Conservation (phyloP, 1,140 invertebrate species). For the Camponotus pennsylvanicus region DNA sequence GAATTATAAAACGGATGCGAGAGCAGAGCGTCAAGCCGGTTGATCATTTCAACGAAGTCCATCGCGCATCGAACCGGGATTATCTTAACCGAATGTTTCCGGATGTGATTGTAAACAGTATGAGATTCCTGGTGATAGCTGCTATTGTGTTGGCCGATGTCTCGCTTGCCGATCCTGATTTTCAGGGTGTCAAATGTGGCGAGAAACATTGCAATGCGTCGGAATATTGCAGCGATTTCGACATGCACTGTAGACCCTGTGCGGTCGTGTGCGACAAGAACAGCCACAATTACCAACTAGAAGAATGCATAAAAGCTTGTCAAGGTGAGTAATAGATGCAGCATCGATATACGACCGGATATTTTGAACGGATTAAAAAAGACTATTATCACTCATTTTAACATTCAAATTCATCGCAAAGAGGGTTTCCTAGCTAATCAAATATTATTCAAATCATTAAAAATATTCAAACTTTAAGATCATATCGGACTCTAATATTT, state of each 20-base stretch:
- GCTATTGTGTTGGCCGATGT: neutral
- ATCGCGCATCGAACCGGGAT: neutral
- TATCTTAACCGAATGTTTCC: neutral
- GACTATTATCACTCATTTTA: neutral
- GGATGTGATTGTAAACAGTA: slow-evolving; percentile 25
- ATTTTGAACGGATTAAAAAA: neutral
- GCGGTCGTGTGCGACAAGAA: slow-evolving; percentile 84
- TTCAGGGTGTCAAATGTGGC: slow-evolving; percentile 85
- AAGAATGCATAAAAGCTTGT: slow-evolving; percentile 86
- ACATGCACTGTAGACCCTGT: slow-evolving; percentile 86
- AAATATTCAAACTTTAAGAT: neutral
- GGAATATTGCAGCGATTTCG: slow-evolving; percentile 87
- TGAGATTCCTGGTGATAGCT: slow-evolving; percentile 4
- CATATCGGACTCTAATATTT: neutral
- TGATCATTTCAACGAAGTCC: neutral
- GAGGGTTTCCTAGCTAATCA: neutral
- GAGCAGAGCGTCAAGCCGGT: slow-evolving; percentile 3
- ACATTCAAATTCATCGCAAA: neutral
- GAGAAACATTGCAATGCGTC: slow-evolving; percentile 84
- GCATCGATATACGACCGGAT: neutral
- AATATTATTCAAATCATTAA: neutral
- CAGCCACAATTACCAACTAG: slow-evolving; percentile 85
- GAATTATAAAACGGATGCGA: neutral
- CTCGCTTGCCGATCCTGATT: slow-evolving; percentile 78
- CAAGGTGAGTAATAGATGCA: slow-evolving; percentile 84